phyloP scores from a whole-genome alignment of 2,113 vertebrate species.

The Cinclus mexicanus region DNA sequence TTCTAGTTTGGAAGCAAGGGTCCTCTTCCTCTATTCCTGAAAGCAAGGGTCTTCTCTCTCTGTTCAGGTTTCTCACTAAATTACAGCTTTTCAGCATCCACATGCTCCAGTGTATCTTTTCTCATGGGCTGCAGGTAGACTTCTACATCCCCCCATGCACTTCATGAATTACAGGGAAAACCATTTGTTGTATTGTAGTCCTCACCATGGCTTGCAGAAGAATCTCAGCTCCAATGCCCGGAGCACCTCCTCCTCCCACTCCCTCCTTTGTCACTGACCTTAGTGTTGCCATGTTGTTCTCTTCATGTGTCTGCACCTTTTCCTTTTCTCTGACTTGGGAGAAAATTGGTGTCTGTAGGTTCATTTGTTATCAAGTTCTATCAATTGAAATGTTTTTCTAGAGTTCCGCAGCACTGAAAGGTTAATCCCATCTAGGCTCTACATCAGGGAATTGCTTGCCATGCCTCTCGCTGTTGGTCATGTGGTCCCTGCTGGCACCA shows the following conservation, averaged over 20 bases:
- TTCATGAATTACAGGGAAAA: not conserved
- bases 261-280: not conserved
- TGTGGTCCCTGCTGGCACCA: not conserved
- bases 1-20: not conserved
- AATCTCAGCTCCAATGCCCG: not conserved
- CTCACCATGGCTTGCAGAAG: not conserved
- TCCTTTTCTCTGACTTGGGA: not conserved
- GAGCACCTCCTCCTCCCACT: not conserved
- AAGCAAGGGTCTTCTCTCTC: not conserved
- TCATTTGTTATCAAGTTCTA: not conserved
- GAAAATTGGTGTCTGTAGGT: not conserved
- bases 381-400: not conserved
- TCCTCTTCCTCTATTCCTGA: not conserved
- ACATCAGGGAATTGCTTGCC: not conserved
- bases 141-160: not conserved
- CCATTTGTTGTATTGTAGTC: not conserved
- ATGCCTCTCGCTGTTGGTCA: not conserved
- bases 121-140: rapidly evolving
- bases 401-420: not conserved
- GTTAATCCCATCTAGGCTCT: not conserved
- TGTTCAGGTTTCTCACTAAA: not conserved
- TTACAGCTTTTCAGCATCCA: not conserved
- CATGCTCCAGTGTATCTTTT: rapidly evolving
- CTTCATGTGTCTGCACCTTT: not conserved
- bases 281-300: not conserved